phyloP scores from a whole-genome alignment of 2,797 vertebrate species.

The Xenops minutus region DNA sequence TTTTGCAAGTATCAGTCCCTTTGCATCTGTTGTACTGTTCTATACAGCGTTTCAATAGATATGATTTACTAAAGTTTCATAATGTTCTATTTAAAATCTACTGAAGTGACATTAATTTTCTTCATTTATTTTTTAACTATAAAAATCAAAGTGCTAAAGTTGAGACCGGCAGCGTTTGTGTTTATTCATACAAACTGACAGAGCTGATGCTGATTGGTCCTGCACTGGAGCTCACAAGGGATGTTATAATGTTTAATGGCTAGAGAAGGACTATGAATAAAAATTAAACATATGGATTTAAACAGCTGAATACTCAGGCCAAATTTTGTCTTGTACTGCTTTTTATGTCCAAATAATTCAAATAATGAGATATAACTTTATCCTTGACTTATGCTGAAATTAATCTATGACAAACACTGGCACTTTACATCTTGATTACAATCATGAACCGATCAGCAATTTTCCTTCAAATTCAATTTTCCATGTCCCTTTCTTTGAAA shows the following conservation, averaged over 20 bases:
- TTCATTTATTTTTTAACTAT: neutral
- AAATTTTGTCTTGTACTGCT: neutral
- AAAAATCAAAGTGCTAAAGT: neutral
- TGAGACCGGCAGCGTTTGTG: neutral
- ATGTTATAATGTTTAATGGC: neutral
- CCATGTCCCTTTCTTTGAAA: neutral
- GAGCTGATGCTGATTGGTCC: neutral
- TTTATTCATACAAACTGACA: neutral
- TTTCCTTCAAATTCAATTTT: neutral
- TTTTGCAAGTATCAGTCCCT: conserved; percentile 14
- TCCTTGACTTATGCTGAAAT: neutral
- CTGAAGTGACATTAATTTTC: neutral
- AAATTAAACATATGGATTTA: neutral
- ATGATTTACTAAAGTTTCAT: neutral
- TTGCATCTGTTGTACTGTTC: neutral
- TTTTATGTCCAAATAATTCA: neutral
- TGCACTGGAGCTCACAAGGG: neutral
- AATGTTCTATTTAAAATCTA: conserved; percentile 8
- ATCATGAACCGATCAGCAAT: neutral
- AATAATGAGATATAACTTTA: neutral
- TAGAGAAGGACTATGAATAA: neutral
- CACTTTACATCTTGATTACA: neutral
- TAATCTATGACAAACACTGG: neutral
- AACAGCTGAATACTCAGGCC: neutral
- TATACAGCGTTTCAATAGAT: neutral